phyloP scores from a whole-genome alignment of 1,140 invertebrate genomes.

The Ostrea denselamellosa region DNA sequence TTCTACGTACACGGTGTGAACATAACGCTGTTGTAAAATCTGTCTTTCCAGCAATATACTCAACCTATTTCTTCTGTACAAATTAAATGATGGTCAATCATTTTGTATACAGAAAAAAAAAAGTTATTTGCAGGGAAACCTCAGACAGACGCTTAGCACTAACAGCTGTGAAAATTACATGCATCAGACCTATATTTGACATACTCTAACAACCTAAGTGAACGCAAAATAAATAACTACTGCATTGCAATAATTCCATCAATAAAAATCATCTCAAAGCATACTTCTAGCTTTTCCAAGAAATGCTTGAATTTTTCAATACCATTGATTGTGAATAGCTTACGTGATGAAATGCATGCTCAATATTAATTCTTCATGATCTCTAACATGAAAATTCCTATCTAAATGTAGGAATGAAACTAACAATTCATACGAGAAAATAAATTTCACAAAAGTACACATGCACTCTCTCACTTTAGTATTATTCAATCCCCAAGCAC shows the following conservation, averaged over 20 bases:
- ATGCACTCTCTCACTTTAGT: background rate
- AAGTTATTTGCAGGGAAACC: background rate
- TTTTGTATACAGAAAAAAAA: background rate
- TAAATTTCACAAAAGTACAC: background rate
- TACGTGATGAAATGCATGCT: conserved; percentile 8
- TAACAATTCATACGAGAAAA: background rate
- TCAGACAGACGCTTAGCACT: background rate
- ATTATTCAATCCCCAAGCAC: background rate
- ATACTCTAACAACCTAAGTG: background rate
- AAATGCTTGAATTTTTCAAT: background rate
- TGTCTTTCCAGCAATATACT: background rate
- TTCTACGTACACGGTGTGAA: no score
- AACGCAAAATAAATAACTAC: background rate
- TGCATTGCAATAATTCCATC: background rate
- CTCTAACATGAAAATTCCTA: background rate
- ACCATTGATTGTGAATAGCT: background rate
- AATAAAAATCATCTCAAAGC: background rate
- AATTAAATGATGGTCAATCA: no score
- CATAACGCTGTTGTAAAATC: background rate
- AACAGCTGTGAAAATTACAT: background rate
- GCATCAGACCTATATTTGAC: background rate
- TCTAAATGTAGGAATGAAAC: background rate
- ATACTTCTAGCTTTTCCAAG: background rate
- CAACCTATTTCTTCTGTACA: background rate
- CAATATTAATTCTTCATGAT: conserved; percentile 20